Evolutionary conservation across 2,888 invertebrate species (phyloP).

Genomic region (Quadroppia sp.): DNA sequence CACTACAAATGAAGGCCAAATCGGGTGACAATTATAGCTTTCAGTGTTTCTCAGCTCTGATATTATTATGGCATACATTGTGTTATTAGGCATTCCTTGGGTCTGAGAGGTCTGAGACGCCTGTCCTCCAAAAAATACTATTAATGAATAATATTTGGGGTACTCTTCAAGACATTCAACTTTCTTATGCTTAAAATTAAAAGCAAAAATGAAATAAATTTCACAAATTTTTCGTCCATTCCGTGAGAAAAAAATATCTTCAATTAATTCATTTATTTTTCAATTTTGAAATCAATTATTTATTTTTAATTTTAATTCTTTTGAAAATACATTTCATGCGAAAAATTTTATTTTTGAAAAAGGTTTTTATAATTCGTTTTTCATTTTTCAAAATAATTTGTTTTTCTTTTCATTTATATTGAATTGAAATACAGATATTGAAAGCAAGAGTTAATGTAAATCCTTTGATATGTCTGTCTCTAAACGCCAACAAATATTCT

Average conservation of each 20-base stretch:
- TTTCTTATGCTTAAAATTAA: not conserved
- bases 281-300: not conserved
- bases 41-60: not conserved
- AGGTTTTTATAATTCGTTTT: not conserved
- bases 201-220: not conserved
- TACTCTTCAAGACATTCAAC: not conserved
- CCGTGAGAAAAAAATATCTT: not conserved
- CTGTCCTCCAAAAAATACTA: not conserved
- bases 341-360: not conserved
- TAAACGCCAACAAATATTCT: not conserved
- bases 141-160: slow-evolving; percentile 8
- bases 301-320: not conserved
- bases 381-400: not conserved
- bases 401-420: not conserved
- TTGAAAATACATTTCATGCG: not conserved
- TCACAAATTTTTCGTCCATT: not conserved
- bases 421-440: not conserved
- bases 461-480: not conserved
- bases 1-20: slow-evolving; percentile 3
- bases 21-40: slow-evolving; percentile 22
- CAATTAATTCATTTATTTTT: not conserved
- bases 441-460: not conserved
- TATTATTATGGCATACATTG: slow-evolving; percentile 15
- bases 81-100: too few species aligned
- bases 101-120: too few species aligned